Percentiles rank a stretch among this genome's conserved stretches.
Conservation (phyloP, 1,140 invertebrate species). For the Atopsyche davidsoni region DNA sequence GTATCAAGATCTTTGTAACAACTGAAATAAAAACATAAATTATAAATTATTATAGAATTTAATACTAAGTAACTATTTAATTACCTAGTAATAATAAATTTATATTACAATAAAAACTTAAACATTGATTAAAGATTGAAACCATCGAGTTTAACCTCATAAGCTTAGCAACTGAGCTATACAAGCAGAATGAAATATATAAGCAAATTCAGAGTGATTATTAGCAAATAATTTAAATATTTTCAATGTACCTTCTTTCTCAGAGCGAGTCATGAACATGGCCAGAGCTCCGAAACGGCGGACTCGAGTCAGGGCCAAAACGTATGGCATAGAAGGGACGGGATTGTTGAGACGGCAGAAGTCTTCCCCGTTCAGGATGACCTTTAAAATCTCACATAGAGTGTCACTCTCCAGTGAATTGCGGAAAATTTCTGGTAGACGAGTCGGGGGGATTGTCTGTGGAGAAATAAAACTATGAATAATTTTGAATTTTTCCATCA, state of each 20-base stretch:
- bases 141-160: too few species aligned
- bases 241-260: constrained; percentile 48
- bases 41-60: constrained; percentile 9
- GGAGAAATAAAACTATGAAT: too few species aligned
- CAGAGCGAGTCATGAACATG: constrained; percentile 40
- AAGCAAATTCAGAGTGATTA: too few species aligned
- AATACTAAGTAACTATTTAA: not conserved
- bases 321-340: constrained; percentile 16
- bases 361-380: constrained; percentile 36
- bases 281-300: constrained; percentile 43
- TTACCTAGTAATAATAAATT: too few species aligned
- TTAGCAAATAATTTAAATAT: too few species aligned
- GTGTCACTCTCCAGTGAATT: constrained; percentile 55
- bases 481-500: too few species aligned
- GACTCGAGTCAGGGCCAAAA: constrained; percentile 38
- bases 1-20: constrained; percentile 33
- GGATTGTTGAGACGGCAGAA: constrained; percentile 35
- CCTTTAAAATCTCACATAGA: constrained; percentile 49
- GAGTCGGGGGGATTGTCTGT: constrained; percentile 49
- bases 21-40: constrained; percentile 32
- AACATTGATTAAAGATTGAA: too few species aligned
- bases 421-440: constrained; percentile 51
- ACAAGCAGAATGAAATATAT: too few species aligned
- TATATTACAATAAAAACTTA: too few species aligned
- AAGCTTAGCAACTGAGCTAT: too few species aligned